phyloP scores from a whole-genome alignment of 92 coral and sea anemone species.

The Anthopleura xanthogrammica region DNA sequence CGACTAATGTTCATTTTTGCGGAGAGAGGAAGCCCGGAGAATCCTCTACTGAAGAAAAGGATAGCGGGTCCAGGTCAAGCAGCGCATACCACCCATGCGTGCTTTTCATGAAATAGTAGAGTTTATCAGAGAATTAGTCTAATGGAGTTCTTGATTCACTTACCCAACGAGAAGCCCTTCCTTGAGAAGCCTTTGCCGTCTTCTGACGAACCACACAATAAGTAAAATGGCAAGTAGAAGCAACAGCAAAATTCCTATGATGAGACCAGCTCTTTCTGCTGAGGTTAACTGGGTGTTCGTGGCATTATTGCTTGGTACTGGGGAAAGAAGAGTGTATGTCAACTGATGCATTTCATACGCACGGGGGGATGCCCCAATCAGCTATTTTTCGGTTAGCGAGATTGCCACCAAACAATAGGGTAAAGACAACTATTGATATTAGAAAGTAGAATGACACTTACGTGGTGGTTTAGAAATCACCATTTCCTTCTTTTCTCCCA shows the following conservation, averaged over 20 bases:
- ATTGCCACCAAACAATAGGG: too few relatives aligned
- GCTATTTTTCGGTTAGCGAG: background rate
- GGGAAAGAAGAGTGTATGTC: too few relatives aligned
- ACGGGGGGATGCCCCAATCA: too few relatives aligned
- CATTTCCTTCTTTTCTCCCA: constrained; percentile 35
- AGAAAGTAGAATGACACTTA: background rate
- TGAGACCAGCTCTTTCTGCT: constrained; percentile 4
- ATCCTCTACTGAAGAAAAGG: too few relatives aligned
- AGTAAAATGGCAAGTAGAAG: background rate
- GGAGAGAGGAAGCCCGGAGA: too few relatives aligned
- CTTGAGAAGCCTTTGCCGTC: constrained; percentile 8
- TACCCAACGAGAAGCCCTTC: constrained; percentile 34
- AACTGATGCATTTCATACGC: background rate
- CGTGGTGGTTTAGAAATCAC: constrained; percentile 23
- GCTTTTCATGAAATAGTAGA: too few relatives aligned
- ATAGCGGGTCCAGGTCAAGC: too few relatives aligned
- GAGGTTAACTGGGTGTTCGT: background rate
- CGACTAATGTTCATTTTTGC: too few relatives aligned
- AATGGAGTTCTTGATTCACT: background rate
- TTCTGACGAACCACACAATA: constrained; percentile 6
- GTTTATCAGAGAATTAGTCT: background rate
- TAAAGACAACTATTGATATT: too few relatives aligned
- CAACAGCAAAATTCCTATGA: constrained; percentile 3
- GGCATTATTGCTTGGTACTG: background rate
- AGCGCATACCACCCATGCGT: background rate